phyloP scores from a whole-genome alignment of 2,888 invertebrate species.

The Platerodrilus igneus region DNA sequence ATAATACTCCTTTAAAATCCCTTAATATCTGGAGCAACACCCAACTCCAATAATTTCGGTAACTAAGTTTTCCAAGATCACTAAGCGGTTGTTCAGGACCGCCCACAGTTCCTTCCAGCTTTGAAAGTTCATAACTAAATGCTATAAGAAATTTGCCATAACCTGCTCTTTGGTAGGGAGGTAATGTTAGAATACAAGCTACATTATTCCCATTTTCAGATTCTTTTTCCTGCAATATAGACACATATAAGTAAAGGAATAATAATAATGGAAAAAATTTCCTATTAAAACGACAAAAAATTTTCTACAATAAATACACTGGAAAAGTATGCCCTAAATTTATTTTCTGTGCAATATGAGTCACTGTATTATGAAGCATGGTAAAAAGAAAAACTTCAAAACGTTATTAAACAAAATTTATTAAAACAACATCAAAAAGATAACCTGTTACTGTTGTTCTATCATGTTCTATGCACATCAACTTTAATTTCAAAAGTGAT shows the following conservation, averaged over 20 bases:
- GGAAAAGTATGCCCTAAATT: too few relatives aligned
- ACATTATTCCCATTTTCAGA: conserved; percentile 92
- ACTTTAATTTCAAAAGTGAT: too few relatives aligned
- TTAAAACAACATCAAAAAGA: too few relatives aligned
- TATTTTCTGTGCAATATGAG: too few relatives aligned
- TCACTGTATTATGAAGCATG: too few relatives aligned
- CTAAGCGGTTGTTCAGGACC: conserved; percentile 97
- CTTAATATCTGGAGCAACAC: conserved; percentile 85
- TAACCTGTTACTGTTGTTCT: too few relatives aligned
- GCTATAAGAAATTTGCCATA: conserved; percentile 94
- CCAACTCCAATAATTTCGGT: conserved; percentile 97
- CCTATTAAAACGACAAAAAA: background rate
- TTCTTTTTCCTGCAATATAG: conserved; percentile 72
- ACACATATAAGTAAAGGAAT: conserved; percentile 4
- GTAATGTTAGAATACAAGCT: conserved; percentile 93
- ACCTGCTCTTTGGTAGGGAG: conserved; percentile 95
- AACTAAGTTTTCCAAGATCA: conserved; percentile 91
- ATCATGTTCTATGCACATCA: too few relatives aligned
- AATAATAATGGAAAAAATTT: too few relatives aligned
- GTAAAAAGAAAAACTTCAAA: too few relatives aligned
- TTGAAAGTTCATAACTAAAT: conserved; percentile 94
- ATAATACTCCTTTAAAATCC: conserved; percentile 77
- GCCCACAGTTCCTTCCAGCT: conserved; percentile 86
- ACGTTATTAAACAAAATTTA: too few relatives aligned
- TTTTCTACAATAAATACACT: too few relatives aligned